Base-by-base conservation (phyloP, 2,797 vertebrate species). In the Antennarius maculatus region DNA sequence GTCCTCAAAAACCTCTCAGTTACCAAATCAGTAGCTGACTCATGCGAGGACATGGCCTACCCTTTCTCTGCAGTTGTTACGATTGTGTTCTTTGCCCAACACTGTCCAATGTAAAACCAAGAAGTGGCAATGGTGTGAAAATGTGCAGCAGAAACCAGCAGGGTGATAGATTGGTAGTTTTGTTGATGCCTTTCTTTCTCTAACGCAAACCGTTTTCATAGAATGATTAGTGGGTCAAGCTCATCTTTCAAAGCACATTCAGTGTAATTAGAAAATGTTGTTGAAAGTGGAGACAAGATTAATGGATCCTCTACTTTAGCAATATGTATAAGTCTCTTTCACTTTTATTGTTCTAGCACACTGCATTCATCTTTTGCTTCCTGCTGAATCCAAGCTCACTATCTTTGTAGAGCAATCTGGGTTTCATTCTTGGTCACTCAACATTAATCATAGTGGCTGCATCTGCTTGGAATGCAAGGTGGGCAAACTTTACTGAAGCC, bases 241-340 rank as follows among this genome's bases (percentile, higher is more conserved):
- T 54, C 50, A 71, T 61, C 45, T 57, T 60, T 76, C 41, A 71
- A 59, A 54, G 49, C 52, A 75, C 59, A 73, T 52, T 63, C 37
- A 53, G 1, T 34, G 18, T 67, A 66, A 72, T 75, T 80, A 75
- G 13, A 48, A 52, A 58, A 46, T 53, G 52, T 49, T 59, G 53
- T 48, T 45, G 41, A 59, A 67, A 73, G 72, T 29, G 6, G 34
- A 61, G 56, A 68, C 53, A 76, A 58, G 71, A 76, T 68, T 61
- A 76, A 74, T 76, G 54, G 28, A 65, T 64, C n/a, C 45, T 48
- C 34, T 34, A 41, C 52, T 60, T 39, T 8, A 46, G 49, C 28
- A 41, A 72, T 64, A 65, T 62, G 47, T 62, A 79, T 3, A 49
- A 41, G 50, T 61, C 67, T 67, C 41, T 53, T 60, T 76, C 55